A percentile compares a stretch with the other conserved stretches of the same genome.
Evolutionary conservation across 1,140 invertebrate species (phyloP).

Genomic region (Triops longicaudatus): DNA sequence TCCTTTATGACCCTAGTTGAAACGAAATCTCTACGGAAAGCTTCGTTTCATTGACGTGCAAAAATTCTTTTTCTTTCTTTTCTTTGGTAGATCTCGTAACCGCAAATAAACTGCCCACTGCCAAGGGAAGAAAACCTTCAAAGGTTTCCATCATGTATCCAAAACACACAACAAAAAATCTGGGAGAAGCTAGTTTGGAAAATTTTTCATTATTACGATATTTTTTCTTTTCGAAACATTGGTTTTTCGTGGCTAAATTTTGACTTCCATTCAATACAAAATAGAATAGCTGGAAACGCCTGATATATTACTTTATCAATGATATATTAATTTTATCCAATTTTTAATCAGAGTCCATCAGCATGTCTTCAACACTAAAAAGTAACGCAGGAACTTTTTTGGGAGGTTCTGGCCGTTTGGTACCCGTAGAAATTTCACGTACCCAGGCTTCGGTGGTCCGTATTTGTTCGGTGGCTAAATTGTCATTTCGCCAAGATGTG

Average conservation of each 20-base stretch:
- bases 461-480: neutral
- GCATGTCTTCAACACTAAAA: neutral
- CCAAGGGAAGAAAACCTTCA: slow-evolving; percentile 3
- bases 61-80: neutral
- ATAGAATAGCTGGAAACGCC: neutral
- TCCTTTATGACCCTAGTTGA: neutral
- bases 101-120: neutral
- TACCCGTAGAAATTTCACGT: neutral
- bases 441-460: neutral
- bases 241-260: too few relatives aligned
- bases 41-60: neutral
- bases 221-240: too few relatives aligned
- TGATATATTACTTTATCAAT: neutral
- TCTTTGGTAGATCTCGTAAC: neutral
- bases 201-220: neutral
- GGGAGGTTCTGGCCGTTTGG: neutral
- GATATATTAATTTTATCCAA: neutral
- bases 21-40: neutral
- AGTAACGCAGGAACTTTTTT: neutral
- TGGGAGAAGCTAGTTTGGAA: neutral
- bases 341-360: neutral
- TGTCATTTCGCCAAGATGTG: neutral
- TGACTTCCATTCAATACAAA: neutral
- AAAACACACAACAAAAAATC: neutral
- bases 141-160: slow-evolving; percentile 17